Percentiles rank a stretch among this genome's conserved stretches.
Evolutionary conservation across 2,888 invertebrate genomes (phyloP).

Genomic region (Stegana nigrithorax): DNA sequence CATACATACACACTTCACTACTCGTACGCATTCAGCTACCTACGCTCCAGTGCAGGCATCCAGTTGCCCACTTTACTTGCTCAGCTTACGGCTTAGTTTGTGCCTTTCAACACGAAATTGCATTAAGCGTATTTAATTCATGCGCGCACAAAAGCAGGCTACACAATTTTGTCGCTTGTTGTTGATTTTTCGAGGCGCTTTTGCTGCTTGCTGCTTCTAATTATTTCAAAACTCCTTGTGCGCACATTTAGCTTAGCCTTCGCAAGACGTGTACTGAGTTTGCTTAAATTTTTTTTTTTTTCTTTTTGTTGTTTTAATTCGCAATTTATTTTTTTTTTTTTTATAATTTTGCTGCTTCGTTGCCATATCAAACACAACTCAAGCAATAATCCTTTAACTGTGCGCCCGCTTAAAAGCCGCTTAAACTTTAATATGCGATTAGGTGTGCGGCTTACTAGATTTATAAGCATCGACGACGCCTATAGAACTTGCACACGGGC

Average conservation of each 20-base stretch:
- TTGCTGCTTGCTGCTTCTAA: neutral
- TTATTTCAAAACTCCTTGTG: slow-evolving; percentile 10
- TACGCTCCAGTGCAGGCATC: neutral
- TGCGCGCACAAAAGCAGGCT: neutral
- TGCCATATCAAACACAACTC: neutral
- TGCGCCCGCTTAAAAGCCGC: slow-evolving; percentile 19
- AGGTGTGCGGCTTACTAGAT: neutral
- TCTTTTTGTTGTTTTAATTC: too few species aligned
- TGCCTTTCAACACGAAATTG: slow-evolving; percentile 46
- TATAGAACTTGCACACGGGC: slow-evolving; percentile 27
- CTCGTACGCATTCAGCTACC: too few species aligned
- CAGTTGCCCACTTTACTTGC: neutral
- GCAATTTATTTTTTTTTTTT: neutral
- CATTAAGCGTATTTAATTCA: slow-evolving; percentile 44
- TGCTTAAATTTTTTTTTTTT: too few species aligned
- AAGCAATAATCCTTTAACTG: slow-evolving; percentile 9
- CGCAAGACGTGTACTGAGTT: too few species aligned
- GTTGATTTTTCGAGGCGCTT: neutral
- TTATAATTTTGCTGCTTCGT: neutral
- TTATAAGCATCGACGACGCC: neutral
- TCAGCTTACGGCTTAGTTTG: too few species aligned
- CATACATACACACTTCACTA: neutral
- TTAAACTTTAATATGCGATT: slow-evolving; percentile 28
- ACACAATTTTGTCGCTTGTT: slow-evolving; percentile 16
- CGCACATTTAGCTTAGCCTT: too few species aligned